Base-by-base conservation (phyloP, 2,113 vertebrate genomes). In the Ranitomeya variabilis region DNA sequence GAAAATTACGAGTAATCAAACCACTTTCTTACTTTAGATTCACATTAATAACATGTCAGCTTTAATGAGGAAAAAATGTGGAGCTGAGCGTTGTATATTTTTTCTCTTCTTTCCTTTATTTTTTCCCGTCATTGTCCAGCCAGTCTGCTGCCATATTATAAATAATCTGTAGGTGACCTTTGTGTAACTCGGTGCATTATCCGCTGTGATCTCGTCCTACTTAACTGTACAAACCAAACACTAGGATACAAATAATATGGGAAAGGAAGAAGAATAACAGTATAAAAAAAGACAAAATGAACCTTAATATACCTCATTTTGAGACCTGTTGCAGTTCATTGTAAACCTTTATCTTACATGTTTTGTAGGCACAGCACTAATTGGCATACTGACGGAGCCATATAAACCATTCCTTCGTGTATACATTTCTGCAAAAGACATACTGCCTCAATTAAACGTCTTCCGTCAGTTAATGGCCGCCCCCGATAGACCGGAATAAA, bases 61-160 rank as follows among this genome's bases (percentile, higher is more conserved):
- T 52, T 71, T 84, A 84, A 84, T 71, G 82, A 69, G 67, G 23
- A 45, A 52, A 55, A 84, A 84, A 69, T 18, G 45, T 23, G 10
- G 51, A 9, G 3, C 13, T 10, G 82, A 84, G 7, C 9, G 45
- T 69, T 84, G 82, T 84, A 84, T 84, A 84, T 84, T 84, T 84
- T 60, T 84, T 84, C 82, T 71, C 52, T n/a, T 71, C 82, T 23
- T 84, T 84, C 66, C 64, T 69, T 84, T 69, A 52, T 84, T 84
- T 83, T 57, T 84, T 71, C 45, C 66, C 51, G 66, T 84, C 82
- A 84, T 69, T 84, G 82, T 84, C 64, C n/a, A 84, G 73, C 45
- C 82, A 54, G 52, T 84, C 31, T 55, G 64, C 82, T 71, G 45
- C 45, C 82, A 84, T 71, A 67, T 23, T 84, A 84, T 84, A 84